Evolutionary conservation across 1,140 invertebrate genomes (phyloP).

Genomic region (Panulirus ornatus): DNA sequence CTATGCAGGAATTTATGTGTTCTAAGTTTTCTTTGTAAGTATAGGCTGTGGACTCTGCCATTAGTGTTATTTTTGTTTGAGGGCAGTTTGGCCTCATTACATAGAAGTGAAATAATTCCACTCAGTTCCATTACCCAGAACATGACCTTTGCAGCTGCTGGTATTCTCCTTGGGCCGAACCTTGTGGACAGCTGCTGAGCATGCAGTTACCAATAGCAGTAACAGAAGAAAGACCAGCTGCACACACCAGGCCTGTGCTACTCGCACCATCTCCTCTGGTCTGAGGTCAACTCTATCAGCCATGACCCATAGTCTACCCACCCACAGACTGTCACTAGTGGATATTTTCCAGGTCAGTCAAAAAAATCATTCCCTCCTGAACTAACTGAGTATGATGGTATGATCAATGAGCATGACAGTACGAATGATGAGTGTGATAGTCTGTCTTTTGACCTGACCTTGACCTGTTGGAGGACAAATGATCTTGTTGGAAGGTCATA

Average conservation of each 20-base stretch:
- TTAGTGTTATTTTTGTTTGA: too few relatives aligned
- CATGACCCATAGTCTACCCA: conserved; percentile 46
- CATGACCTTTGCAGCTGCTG: conserved; percentile 21
- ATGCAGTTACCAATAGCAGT: neutral
- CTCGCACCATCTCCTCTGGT: neutral
- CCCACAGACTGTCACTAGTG: conserved; percentile 36
- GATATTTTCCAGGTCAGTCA: conserved; percentile 58
- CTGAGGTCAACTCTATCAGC: conserved; percentile 55
- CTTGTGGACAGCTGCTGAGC: conserved; percentile 37
- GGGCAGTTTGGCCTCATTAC: too few relatives aligned
- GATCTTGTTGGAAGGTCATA: too few relatives aligned
- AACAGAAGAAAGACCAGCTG: neutral
- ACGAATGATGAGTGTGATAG: too few relatives aligned
- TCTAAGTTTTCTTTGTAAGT: too few relatives aligned
- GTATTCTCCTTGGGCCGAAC: conserved; percentile 62
- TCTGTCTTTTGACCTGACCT: too few relatives aligned
- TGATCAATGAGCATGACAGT: too few relatives aligned
- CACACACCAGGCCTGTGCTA: neutral
- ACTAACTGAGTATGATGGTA: neutral
- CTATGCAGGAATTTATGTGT: too few relatives aligned
- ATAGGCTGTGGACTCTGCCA: too few relatives aligned
- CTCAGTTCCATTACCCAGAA: too few relatives aligned
- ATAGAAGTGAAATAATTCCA: too few relatives aligned
- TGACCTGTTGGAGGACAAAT: too few relatives aligned
- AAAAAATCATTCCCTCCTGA: neutral